Evolutionary conservation across 2,113 vertebrate genomes (phyloP).

Genomic region (Plecturocebus donacophilus): DNA sequence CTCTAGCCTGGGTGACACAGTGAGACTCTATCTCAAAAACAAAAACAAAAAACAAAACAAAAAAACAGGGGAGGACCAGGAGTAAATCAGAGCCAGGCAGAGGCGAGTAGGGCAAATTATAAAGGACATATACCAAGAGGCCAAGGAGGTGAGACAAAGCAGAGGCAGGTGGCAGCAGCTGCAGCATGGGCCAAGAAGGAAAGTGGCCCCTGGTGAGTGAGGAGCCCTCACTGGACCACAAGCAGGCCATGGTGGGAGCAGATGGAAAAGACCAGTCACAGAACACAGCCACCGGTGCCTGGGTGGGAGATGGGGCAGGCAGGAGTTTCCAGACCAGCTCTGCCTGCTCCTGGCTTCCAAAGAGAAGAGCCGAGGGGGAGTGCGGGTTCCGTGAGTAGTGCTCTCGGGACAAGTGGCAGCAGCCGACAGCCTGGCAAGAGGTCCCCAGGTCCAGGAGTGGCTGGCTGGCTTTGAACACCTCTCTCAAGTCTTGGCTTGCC

Average conservation of each 20-base stretch:
- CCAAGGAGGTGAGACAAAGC: background rate
- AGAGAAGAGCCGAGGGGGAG: background rate
- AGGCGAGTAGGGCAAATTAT: background rate
- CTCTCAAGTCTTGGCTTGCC: background rate
- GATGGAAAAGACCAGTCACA: background rate
- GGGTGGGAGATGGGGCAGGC: background rate
- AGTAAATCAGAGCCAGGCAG: background rate
- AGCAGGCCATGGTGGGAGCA: background rate
- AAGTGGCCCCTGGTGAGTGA: background rate
- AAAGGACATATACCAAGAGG: background rate
- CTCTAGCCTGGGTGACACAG: background rate
- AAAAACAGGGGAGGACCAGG: background rate
- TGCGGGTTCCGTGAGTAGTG: background rate
- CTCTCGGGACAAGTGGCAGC: background rate
- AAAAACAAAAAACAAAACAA: background rate
- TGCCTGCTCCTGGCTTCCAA: background rate
- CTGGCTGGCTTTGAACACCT: background rate
- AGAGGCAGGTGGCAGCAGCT: background rate
- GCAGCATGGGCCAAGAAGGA: background rate
- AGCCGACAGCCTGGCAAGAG: rapidly evolving
- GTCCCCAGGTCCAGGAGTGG: background rate
- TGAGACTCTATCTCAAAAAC: background rate
- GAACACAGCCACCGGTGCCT: background rate
- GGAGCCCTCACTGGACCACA: background rate
- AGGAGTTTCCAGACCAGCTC: background rate